phyloP scores from a whole-genome alignment of 2,113 vertebrate genomes.

The Rhineura floridana region DNA sequence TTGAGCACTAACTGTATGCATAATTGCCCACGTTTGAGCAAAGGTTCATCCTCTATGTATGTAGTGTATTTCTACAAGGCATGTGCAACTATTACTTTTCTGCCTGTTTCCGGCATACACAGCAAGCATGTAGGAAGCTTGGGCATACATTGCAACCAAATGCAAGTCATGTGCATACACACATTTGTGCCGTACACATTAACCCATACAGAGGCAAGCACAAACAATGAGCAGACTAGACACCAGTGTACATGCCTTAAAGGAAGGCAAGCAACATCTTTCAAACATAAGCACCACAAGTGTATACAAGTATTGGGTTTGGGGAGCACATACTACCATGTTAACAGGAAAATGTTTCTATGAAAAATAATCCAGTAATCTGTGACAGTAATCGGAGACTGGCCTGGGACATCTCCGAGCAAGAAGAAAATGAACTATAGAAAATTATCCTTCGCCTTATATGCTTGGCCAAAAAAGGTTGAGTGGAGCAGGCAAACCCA shows the following conservation, averaged over 20 bases:
- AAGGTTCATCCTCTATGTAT: neutral
- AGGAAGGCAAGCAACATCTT: neutral
- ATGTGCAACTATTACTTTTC: neutral
- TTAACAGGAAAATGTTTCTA: neutral
- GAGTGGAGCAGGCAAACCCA: neutral
- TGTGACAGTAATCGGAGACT: neutral
- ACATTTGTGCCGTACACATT: neutral
- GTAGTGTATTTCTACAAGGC: neutral
- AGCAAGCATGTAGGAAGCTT: neutral
- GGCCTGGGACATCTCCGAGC: neutral
- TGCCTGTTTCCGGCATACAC: neutral
- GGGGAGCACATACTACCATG: neutral
- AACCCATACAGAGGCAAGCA: neutral
- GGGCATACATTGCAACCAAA: neutral
- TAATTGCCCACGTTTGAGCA: neutral
- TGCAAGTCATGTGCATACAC: neutral
- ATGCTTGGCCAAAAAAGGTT: neutral
- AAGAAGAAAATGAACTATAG: neutral
- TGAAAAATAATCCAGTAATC: neutral
- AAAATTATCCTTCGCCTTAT: neutral
- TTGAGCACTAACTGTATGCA: neutral
- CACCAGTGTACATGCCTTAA: neutral
- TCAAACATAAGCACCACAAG: neutral
- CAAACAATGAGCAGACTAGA: neutral
- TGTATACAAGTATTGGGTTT: neutral